phyloP scores from a whole-genome alignment of 2,113 vertebrate species.

The Megaptera novaeangliae region DNA sequence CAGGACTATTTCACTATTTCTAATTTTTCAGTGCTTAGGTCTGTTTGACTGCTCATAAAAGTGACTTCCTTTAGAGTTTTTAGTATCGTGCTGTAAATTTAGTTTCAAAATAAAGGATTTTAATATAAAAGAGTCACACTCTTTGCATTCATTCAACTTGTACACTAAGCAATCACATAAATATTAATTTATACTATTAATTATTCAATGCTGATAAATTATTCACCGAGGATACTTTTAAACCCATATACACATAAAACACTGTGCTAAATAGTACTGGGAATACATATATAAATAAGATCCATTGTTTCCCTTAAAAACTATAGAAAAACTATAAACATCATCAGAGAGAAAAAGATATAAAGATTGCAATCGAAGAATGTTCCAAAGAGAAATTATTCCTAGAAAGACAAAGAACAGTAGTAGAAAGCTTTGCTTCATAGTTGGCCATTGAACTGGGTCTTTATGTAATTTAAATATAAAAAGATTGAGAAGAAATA shows the following conservation, averaged over 20 bases:
- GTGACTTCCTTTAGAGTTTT: background rate
- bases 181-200: background rate
- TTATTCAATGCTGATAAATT: background rate
- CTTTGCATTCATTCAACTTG: background rate
- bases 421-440: background rate
- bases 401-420: background rate
- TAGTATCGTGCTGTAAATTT: background rate
- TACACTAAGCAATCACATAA: background rate
- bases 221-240: background rate
- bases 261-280: background rate
- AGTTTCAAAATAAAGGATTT: background rate
- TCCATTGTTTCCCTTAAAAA: background rate
- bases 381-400: background rate
- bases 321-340: background rate
- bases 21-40: background rate
- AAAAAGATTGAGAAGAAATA: background rate
- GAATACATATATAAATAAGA: background rate
- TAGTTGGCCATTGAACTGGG: background rate
- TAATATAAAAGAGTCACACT: background rate
- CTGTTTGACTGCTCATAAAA: background rate
- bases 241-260: background rate
- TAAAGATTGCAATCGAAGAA: background rate
- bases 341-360: background rate
- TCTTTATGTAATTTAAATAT: background rate
- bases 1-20: background rate